Percentiles rank a stretch among this genome's conserved stretches.
These are phyloP conservation scores for Drosophila conformis DNA, from an alignment of 2,888 invertebrate species.

Conservation along the genomic window DNA sequence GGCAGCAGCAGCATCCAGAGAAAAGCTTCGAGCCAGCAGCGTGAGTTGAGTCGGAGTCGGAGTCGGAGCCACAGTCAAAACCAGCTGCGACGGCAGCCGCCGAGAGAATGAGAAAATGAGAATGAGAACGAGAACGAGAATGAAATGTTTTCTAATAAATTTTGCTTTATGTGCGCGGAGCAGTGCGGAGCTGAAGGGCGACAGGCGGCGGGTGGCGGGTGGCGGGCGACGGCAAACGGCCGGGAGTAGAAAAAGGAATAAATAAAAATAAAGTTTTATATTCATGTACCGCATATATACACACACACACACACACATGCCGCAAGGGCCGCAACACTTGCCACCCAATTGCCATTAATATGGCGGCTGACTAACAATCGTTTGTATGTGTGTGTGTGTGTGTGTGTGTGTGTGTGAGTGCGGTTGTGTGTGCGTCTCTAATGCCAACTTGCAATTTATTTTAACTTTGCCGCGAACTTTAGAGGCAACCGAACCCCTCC, in stretches of 20 bases:
- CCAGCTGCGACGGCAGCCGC: slow-evolving; percentile 48
- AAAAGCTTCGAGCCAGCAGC: slow-evolving; percentile 20
- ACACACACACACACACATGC: slow-evolving; percentile 55
- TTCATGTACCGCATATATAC: slow-evolving; percentile 74
- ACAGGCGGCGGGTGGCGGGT: slow-evolving; percentile 9
- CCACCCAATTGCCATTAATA: slow-evolving; percentile 84
- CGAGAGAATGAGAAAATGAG: slow-evolving; percentile 37
- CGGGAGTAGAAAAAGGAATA: slow-evolving; percentile 74
- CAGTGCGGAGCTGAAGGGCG: slow-evolving; percentile 46
- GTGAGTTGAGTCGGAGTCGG: slow-evolving; percentile 32
- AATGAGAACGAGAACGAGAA: slow-evolving; percentile 63
- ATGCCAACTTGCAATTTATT: slow-evolving; percentile 80
- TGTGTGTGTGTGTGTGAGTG: slow-evolving; percentile 32
- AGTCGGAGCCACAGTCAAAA: slow-evolving; percentile 60
- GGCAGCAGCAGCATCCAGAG: slow-evolving; percentile 20
- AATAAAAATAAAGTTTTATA: slow-evolving; percentile 80
- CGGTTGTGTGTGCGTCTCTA: slow-evolving; percentile 70
- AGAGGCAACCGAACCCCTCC: slow-evolving; percentile 49
- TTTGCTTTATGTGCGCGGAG: slow-evolving; percentile 84
- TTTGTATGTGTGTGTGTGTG: slow-evolving; percentile 37
- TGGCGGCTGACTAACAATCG: slow-evolving; percentile 80
- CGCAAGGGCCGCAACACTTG: slow-evolving; percentile 68
- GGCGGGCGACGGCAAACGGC: slow-evolving; percentile 33
- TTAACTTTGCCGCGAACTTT: slow-evolving; percentile 80
- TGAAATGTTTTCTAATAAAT: slow-evolving; percentile 85